Evolutionary conservation across 2,113 vertebrate species (phyloP).

Genomic region (Sylvicapra grimmia): DNA sequence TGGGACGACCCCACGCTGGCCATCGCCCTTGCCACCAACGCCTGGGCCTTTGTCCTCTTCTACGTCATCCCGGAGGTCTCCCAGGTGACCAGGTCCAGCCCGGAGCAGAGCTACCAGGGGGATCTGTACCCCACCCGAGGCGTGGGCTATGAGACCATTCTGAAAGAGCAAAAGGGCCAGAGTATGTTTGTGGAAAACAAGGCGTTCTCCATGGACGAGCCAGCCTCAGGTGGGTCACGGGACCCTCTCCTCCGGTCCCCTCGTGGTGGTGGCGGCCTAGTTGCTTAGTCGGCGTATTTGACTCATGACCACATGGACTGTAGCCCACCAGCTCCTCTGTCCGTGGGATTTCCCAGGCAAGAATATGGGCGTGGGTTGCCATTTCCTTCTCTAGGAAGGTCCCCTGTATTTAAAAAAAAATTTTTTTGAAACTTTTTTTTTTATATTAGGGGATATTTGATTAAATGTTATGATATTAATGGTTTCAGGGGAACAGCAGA

Average conservation of each 20-base stretch:
- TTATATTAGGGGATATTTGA: not conserved
- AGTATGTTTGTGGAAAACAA: slow-evolving; percentile 96
- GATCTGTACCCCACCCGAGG: slow-evolving; percentile 81
- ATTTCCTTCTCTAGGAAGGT: not conserved
- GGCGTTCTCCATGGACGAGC: slow-evolving; percentile 94
- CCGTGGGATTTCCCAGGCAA: not conserved
- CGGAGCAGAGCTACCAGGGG: slow-evolving; percentile 74
- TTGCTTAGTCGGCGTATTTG: not conserved
- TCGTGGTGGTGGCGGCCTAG: not conserved
- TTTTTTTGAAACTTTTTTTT: not conserved
- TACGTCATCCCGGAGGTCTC: slow-evolving; percentile 89
- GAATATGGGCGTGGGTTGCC: not conserved
- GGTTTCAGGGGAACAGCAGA: not conserved
- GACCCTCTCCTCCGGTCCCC: accelerated
- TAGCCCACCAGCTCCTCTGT: not conserved
- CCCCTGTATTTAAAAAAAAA: not conserved
- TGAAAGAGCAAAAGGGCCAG: slow-evolving; percentile 88
- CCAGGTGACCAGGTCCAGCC: slow-evolving; percentile 72
- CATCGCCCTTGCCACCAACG: slow-evolving; percentile 89
- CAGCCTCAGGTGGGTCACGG: slow-evolving; percentile 79
- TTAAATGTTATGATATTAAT: not conserved
- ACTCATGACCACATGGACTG: not conserved
- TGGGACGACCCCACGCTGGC: slow-evolving; percentile 95
- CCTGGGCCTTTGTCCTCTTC: slow-evolving; percentile 87
- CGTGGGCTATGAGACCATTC: slow-evolving; percentile 92